These are phyloP conservation scores for Lasiommata megera DNA, from an alignment of 2,888 invertebrate species.

Conservation along the genomic window DNA sequence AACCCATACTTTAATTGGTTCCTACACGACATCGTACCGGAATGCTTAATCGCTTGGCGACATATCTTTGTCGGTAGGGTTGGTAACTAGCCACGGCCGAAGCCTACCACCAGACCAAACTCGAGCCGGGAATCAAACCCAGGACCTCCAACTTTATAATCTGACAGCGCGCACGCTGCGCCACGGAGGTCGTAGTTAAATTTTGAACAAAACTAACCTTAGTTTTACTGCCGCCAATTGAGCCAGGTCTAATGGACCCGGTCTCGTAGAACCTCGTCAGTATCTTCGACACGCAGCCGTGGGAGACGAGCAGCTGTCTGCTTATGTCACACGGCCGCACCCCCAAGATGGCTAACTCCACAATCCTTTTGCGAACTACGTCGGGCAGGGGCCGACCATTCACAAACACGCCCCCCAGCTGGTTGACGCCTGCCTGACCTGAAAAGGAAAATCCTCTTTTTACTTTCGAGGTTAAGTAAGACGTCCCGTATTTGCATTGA, in stretches of 20 bases:
- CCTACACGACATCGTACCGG: too few relatives aligned
- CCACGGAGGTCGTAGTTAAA: too few relatives aligned
- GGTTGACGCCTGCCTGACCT: conserved; percentile 99
- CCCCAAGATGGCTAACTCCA: conserved; percentile 96
- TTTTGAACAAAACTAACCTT: conserved; percentile 85
- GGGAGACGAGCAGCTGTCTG: conserved; percentile 95
- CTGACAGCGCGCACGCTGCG: too few relatives aligned
- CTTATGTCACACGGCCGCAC: conserved; percentile 98
- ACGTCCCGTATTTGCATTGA: conserved; percentile 13
- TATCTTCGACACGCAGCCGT: conserved; percentile 98
- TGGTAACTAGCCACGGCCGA: too few relatives aligned
- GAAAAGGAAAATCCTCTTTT: conserved; percentile 37
- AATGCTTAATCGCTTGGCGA: too few relatives aligned
- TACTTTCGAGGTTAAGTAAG: conserved; percentile 10
- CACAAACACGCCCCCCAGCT: conserved; percentile 97
- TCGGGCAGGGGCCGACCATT: conserved; percentile 98
- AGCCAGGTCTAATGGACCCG: conserved; percentile 96
- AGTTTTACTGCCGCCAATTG: conserved; percentile 96
- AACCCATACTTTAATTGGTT: too few relatives aligned
- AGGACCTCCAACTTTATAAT: too few relatives aligned
- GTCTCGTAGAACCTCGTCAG: conserved; percentile 98
- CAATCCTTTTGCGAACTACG: conserved; percentile 95
- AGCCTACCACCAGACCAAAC: too few relatives aligned
- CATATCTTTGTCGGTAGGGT: too few relatives aligned
- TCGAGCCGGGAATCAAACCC: too few relatives aligned